Evolutionary conservation across 2,888 invertebrate genomes (phyloP), one percentile per base, ranked within the genome.

Genomic region (Oscheius sp.): DNA sequence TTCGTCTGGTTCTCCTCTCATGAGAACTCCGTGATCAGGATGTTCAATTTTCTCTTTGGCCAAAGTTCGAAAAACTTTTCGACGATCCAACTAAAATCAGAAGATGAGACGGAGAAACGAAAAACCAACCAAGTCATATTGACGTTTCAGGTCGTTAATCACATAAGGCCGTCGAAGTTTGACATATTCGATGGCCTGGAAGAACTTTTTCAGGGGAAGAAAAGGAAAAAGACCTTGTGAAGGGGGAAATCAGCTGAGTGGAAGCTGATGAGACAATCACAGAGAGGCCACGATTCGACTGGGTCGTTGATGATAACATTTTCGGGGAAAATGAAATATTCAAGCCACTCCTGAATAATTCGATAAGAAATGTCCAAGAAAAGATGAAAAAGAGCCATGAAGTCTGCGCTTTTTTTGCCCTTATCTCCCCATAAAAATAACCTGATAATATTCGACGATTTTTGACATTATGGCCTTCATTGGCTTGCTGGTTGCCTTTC

Each of bases 381-480:
- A 50, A 20, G 50, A 55, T n/a, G 42, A 42, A 48, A 25, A 20
- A 48, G 33, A 61, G 31, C 46, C n/a, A n/a, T n/a, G n/a, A n/a
- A n/a, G n/a, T n/a, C n/a, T n/a, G n/a, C n/a, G n/a, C n/a, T n/a
- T n/a, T n/a, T n/a, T n/a, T n/a, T n/a, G n/a, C n/a, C n/a, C n/a
- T n/a, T n/a, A n/a, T n/a, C n/a, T n/a, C n/a, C n/a, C n/a, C n/a
- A n/a, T n/a, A 50, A 29, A 39, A 58, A 68, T 8, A 27, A 82
- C 84, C 70, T 77, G 79, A 69, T 86, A 86, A 88, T 96, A 97
- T 88, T 96, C 96, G 84, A 95, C 93, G 70, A 99, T 91, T 39
- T 97, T 91, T 1, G 93, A 94, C 69, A 99, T 91, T 84, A 99
- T 99, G 89, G 97, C 97, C 87, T 93, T 93, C 98, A 99, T 99